phyloP scores from a whole-genome alignment of 2,113 vertebrate genomes.

The Fregata magnificens region DNA sequence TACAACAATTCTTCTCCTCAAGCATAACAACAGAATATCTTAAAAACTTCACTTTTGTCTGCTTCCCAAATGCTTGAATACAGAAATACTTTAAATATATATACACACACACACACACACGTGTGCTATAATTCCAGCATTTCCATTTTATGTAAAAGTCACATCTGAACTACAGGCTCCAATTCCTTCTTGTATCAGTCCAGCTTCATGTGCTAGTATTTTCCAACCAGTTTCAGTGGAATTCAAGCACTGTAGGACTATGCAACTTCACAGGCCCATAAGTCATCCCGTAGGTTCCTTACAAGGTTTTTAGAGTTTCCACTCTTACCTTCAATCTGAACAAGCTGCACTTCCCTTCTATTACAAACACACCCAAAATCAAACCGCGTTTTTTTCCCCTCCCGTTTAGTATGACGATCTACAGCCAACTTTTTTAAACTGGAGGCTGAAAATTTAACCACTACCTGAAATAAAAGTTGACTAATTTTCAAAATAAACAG shows the following conservation, averaged over 20 bases:
- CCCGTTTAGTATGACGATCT: neutral
- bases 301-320: neutral
- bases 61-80: neutral
- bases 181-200: neutral
- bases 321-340: neutral
- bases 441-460: neutral
- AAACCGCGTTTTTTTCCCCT: neutral
- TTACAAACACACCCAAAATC: neutral
- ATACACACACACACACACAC: neutral
- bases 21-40: neutral
- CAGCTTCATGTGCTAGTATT: neutral
- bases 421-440: neutral
- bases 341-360: neutral
- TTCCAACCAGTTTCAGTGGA: neutral
- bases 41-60: neutral
- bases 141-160: neutral
- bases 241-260: neutral
- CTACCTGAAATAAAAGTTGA: neutral
- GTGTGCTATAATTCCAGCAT: neutral
- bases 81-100: too few relatives aligned
- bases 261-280: rapidly evolving
- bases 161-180: neutral
- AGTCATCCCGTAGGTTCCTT: neutral
- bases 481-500: neutral
- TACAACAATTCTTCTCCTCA: neutral